Evolutionary conservation across 2,888 invertebrate species (phyloP), one percentile per base, ranked within the genome.

Genomic region (Nymphalis urticae): DNA sequence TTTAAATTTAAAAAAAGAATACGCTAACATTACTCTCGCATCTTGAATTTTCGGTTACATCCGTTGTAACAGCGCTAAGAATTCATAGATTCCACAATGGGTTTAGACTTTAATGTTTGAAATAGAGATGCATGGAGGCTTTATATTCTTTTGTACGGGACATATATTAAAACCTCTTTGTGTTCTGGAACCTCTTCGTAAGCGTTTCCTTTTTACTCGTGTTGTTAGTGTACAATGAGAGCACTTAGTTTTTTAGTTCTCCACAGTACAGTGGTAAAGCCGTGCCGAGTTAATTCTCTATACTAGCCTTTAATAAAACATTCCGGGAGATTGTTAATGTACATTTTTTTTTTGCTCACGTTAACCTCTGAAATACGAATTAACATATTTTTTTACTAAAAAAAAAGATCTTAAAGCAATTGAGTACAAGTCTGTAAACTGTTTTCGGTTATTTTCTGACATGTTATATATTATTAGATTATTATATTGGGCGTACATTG

Each of bases 101-200:
- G 42, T 65, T 69, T 69, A 69, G 64, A 62, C 56, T 32, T 48
- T 51, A 13, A 42, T 42, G 42, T 42, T 42, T 48, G 61, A 62
- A 62, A 66, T 62, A 48, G 56, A 21, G 32, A 66, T 53, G 61
- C 65, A 65, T 59, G 65, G 47, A 62, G 32, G n/a, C 66, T 70
- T 70, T 69, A 60, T 56, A 60, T 62, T 51, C 66, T 73, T 72
- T 66, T 68, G 64, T 71, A 65, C 64, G 72, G 66, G 59, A 72
- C 73, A 73, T 72, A 73, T 73, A 73, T 73, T 73, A 73, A 73
- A 73, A 66, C 58, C 63, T 71, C 69, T 71, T 71, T 73, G 73
- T 69, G 63, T 65, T 50, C 54, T 24, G 51, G 58, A 67, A 60
- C 59, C 70, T 67, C 65, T 70, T 69, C 64, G 71, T 70, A 73